Percentiles rank a stretch among this genome's conserved stretches.
These are phyloP conservation scores for Cariama cristata DNA, from an alignment of 2,113 vertebrate species.

Conservation along the genomic window DNA sequence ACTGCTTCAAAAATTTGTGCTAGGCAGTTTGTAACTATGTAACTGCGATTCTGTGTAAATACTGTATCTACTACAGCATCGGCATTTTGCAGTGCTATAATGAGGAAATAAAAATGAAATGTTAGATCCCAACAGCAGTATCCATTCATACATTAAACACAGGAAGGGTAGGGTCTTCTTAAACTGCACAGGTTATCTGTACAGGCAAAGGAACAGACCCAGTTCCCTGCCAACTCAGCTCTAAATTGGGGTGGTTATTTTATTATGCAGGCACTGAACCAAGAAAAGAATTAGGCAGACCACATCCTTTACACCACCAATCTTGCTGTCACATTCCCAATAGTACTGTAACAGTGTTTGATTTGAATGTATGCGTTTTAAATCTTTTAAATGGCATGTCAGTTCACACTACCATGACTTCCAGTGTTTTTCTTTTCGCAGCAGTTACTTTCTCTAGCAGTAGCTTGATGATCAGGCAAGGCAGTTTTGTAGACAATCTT, in stretches of 20 bases:
- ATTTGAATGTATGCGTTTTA: fast-evolving
- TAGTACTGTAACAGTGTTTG: neutral
- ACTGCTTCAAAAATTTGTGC: neutral
- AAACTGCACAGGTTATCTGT: neutral
- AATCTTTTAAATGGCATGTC: neutral
- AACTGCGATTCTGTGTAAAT: neutral
- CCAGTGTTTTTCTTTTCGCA: neutral
- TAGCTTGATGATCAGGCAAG: neutral
- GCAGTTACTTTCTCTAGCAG: neutral
- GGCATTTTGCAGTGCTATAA: neutral
- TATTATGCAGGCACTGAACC: neutral
- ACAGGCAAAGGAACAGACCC: neutral
- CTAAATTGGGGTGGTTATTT: neutral
- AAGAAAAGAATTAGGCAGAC: neutral
- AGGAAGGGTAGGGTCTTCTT: neutral
- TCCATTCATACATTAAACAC: neutral
- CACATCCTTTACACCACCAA: neutral
- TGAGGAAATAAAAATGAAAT: neutral
- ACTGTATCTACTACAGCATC: neutral
- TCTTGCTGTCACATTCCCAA: neutral
- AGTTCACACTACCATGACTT: neutral
- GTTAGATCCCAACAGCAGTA: neutral
- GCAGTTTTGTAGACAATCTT: neutral
- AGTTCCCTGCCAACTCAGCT: neutral
- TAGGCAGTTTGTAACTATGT: neutral